Base-by-base conservation (phyloP, 1,140 invertebrate genomes). In the Ceratosolen fusciceps region DNA sequence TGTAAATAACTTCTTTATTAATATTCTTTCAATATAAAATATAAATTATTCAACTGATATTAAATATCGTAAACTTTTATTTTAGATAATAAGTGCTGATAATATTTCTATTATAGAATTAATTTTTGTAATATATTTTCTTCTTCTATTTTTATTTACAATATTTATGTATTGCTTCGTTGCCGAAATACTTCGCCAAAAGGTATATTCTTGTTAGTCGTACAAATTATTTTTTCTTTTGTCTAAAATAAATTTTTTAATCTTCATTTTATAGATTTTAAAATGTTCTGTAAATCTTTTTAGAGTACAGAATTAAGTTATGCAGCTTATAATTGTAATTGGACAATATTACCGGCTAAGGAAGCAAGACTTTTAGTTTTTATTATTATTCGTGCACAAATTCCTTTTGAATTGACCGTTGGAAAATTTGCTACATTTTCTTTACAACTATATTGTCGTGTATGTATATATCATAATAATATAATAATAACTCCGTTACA, bases 381-480 rank as follows among this genome's bases (percentile, higher is more conserved):
- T n/a, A 82, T 87, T 39, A 84, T 86, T 80, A 81, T 84, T 76
- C 81, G 84, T 70, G 75, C 85, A 0, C 86, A 87, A 71, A 37
- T 76, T 74, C 86, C 86, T 9, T 82, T 87, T 39, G 60, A 83
- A 52, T 74, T 81, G 7, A 81, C 80, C 19, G 75, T 43, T 62
- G 80, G 80, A 52, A 81, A 81, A 81, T 81, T 78, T 49, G 70
- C 70, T 19, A 62, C 29, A 0, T 81, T 81, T 52, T 81, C 80
- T 47, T 79, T 91, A 0, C 83, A 85, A 29, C 86, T 90, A 1
- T 92, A 91, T 76, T 89, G 89, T 86, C 83, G 85, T 67, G 91
- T 91, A 85, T 82, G 87, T 71, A 49, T 47, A 29, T 26, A 16
- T 31, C 2, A 62, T 26, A 39, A 65, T 37, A 74, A 60, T 73